Conservation (phyloP, 2,113 vertebrate genomes). For the Thomomys bottae region DNA sequence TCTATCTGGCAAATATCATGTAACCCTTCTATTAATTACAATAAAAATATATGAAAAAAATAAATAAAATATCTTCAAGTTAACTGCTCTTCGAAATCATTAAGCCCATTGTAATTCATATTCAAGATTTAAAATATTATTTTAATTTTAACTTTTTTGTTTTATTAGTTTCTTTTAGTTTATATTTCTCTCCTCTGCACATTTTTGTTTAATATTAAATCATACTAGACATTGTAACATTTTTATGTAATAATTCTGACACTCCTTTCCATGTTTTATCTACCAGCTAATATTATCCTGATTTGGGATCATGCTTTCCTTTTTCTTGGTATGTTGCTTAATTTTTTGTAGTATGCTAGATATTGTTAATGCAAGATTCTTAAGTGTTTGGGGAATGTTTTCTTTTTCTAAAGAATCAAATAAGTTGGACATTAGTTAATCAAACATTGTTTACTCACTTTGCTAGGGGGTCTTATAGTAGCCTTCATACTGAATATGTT, state of each 20-base stretch:
- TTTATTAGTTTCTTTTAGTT: not conserved
- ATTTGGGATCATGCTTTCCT: not conserved
- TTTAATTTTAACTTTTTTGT: not conserved
- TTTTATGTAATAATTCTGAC: conserved; percentile 1
- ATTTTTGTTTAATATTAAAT: not conserved
- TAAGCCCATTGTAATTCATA: not conserved
- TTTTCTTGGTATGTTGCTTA: not conserved
- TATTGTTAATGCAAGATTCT: not conserved
- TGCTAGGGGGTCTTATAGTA: not conserved
- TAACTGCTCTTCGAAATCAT: not conserved
- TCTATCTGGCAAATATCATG: too few relatives aligned
- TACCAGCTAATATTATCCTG: not conserved
- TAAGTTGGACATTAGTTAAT: not conserved
- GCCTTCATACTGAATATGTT: not conserved
- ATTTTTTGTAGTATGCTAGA: conserved; percentile 7
- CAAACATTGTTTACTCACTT: not conserved
- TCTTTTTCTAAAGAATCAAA: not conserved
- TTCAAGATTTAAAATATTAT: not conserved
- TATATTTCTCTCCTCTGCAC: not conserved
- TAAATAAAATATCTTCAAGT: not conserved
- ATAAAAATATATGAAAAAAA: too few relatives aligned
- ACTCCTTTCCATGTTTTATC: conserved; percentile 10
- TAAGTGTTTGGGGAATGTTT: not conserved
- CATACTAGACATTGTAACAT: not conserved
- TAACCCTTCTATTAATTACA: too few relatives aligned